A percentile compares a stretch with the other conserved stretches of the same genome.
phyloP scores from a whole-genome alignment of 2,113 vertebrate species.

The Crotalus tigris region DNA sequence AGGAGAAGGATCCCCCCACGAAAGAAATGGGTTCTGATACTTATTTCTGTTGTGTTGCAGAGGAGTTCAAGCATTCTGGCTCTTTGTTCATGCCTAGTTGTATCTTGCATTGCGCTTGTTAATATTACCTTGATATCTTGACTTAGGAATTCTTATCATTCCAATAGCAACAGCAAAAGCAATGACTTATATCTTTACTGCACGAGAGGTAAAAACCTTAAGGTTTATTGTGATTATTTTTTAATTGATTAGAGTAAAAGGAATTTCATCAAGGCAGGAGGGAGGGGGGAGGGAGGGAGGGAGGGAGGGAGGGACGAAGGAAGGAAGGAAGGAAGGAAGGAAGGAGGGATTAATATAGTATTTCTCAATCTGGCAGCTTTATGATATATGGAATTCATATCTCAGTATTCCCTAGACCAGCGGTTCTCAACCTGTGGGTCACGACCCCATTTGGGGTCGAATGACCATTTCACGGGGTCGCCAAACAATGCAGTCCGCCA shows the following conservation, averaged over 20 bases:
- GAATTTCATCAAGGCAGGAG: background rate
- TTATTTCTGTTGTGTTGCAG: background rate
- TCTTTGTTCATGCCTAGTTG: background rate
- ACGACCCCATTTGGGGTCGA: no score
- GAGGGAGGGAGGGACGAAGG: background rate
- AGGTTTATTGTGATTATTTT: background rate
- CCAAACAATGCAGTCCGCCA: no score
- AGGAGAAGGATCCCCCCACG: no score
- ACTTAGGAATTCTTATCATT: background rate
- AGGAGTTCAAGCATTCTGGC: background rate
- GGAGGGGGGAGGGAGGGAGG: no score
- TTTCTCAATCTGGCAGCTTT: background rate
- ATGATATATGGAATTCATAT: background rate
- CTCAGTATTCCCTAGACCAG: background rate
- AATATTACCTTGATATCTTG: background rate
- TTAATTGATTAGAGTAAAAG: background rate
- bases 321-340: no score
- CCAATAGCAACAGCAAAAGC: background rate
- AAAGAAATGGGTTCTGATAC: no score
- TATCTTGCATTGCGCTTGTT: background rate
- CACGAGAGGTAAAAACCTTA: background rate
- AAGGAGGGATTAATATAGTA: background rate
- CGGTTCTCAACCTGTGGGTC: no score
- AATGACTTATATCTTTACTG: background rate
- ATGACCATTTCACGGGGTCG: no score